These are phyloP conservation scores for Perizoma flavofasciatum DNA, from an alignment of 2,888 invertebrate genomes.

Conservation along the genomic window DNA sequence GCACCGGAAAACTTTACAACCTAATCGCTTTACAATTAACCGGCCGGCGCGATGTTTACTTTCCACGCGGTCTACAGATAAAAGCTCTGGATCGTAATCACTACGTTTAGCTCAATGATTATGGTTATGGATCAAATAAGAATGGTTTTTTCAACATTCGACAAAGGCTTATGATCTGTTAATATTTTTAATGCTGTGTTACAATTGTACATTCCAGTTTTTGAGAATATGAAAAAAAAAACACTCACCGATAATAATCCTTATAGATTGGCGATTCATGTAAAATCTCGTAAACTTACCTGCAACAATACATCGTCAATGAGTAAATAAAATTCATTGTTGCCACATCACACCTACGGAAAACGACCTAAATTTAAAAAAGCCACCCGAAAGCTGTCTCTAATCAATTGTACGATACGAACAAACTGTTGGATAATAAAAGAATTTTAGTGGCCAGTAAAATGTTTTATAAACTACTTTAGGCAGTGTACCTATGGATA, in stretches of 20 bases:
- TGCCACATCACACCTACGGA: conserved; percentile 32
- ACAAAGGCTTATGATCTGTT: too few relatives aligned
- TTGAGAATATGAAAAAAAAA: conserved; percentile 1
- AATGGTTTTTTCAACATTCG: neutral
- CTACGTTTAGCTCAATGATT: conserved; percentile 3
- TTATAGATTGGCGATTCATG: conserved; percentile 1
- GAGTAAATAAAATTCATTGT: conserved; percentile 46
- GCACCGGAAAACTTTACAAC: conserved; percentile 80
- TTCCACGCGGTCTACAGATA: conserved; percentile 53
- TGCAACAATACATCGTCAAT: conserved; percentile 46
- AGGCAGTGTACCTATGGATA: conserved; percentile 6
- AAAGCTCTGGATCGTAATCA: conserved; percentile 25
- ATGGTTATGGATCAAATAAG: conserved; percentile 9
- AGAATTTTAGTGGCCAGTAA: conserved; percentile 54
- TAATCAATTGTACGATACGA: conserved; percentile 46
- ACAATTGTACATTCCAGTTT: too few relatives aligned
- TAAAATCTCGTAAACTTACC: conserved; percentile 49
- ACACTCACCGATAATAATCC: conserved; percentile 26
- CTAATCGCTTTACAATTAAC: conserved; percentile 78
- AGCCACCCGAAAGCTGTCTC: conserved; percentile 44
- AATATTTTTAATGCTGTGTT: too few relatives aligned
- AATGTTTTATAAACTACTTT: conserved; percentile 51
- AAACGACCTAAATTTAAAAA: conserved; percentile 45
- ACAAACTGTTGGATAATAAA: conserved; percentile 47
- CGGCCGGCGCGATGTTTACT: conserved; percentile 70